Conservation (phyloP, 2,888 invertebrate genomes). For the Pterostichus niger region DNA sequence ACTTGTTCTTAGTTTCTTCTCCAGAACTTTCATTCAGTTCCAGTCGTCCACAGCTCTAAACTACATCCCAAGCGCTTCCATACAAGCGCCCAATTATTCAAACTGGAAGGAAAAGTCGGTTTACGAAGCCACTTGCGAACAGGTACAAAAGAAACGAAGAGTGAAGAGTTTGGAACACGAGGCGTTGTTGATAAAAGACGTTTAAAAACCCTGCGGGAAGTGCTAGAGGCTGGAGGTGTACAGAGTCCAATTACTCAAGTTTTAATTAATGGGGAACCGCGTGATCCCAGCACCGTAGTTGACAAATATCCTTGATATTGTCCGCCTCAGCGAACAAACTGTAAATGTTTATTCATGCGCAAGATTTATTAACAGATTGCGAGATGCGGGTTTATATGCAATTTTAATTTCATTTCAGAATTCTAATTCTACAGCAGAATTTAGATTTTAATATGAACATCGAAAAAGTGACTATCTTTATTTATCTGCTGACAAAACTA, state of each 20-base stretch:
- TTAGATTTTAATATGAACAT: too few relatives aligned
- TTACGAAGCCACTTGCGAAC: slow-evolving; percentile 40
- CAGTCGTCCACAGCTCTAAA: neutral
- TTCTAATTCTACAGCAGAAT: neutral
- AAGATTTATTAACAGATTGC: slow-evolving; percentile 7
- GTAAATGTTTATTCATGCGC: slow-evolving; percentile 32
- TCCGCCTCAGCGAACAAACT: slow-evolving; percentile 45
- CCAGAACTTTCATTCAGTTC: slow-evolving; percentile 4
- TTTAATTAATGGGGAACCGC: slow-evolving; percentile 61
- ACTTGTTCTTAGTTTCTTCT: slow-evolving; percentile 14
- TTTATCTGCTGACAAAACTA: too few relatives aligned
- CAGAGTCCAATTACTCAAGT: slow-evolving; percentile 62
- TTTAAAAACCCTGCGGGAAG: slow-evolving; percentile 41
- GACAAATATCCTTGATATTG: slow-evolving; percentile 56
- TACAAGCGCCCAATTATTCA: slow-evolving; percentile 33
- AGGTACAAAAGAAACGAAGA: slow-evolving; percentile 58
- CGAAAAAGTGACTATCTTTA: too few relatives aligned
- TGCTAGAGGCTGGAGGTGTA: slow-evolving; percentile 26
- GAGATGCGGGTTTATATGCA: neutral
- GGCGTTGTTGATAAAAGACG: slow-evolving; percentile 54
- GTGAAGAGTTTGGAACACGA: slow-evolving; percentile 36
- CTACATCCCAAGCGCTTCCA: slow-evolving; percentile 12
- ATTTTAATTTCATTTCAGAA: neutral
- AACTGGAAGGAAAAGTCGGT: slow-evolving; percentile 31
- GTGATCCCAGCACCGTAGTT: slow-evolving; percentile 32